Evolutionary conservation across 2,797 vertebrate genomes (phyloP).

Genomic region (Protonibea diacanthus): DNA sequence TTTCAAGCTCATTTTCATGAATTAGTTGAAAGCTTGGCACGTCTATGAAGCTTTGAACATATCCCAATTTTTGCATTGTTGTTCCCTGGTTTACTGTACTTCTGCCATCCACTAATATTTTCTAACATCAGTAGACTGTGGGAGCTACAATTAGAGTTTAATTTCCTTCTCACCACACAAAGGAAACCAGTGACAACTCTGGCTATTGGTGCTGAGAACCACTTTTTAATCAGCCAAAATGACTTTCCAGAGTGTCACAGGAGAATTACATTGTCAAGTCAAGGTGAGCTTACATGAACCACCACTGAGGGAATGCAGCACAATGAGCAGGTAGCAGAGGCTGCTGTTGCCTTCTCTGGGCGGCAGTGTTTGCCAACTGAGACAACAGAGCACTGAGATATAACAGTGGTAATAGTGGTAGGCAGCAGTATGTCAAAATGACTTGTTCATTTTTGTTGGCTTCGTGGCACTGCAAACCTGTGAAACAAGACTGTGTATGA

Average conservation of each 20-base stretch:
- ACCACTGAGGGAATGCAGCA: conserved; percentile 22
- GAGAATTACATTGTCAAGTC: conserved; percentile 25
- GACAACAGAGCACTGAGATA: conserved; percentile 5
- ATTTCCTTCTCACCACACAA: conserved; percentile 16
- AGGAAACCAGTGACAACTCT: conserved; percentile 20
- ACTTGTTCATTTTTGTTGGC: not conserved
- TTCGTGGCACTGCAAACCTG: not conserved
- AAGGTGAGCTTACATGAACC: conserved; percentile 15
- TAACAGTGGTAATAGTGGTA: not conserved
- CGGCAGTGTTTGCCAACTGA: conserved; percentile 12
- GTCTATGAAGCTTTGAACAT: not conserved
- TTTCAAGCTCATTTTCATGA: not conserved
- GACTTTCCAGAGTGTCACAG: conserved; percentile 22
- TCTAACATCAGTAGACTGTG: not conserved
- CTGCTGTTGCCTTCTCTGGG: conserved; percentile 18
- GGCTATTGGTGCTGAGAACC: conserved; percentile 2
- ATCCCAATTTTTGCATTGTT: not conserved
- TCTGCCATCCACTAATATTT: conserved; percentile 3
- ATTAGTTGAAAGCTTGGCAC: not conserved
- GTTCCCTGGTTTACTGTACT: not conserved
- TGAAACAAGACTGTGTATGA: not conserved
- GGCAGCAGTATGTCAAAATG: not conserved
- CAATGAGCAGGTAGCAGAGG: conserved; percentile 29
- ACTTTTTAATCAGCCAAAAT: conserved; percentile 39
- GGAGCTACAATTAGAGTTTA: not conserved